phyloP scores from a whole-genome alignment of 2,888 invertebrate genomes.

The Drosophila nigritarsus region DNA sequence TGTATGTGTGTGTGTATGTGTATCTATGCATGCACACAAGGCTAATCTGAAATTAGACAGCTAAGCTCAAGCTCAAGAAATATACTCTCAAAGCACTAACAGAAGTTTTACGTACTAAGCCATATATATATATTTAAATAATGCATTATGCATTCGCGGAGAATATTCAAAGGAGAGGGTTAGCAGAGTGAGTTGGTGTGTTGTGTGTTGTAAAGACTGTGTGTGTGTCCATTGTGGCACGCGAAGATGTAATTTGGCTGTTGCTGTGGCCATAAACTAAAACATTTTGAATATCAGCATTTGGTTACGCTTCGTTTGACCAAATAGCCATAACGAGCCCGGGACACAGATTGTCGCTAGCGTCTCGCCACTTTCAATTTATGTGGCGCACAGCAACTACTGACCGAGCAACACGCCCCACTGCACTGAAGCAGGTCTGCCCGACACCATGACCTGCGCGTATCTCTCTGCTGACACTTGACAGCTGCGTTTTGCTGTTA shows the following conservation, averaged over 20 bases:
- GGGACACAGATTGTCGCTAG: constrained; percentile 54
- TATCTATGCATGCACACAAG: constrained; percentile 26
- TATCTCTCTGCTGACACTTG: constrained; percentile 9
- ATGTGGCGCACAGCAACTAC: constrained; percentile 39
- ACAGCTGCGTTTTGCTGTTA: constrained; percentile 4
- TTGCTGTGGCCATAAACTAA: constrained; percentile 67
- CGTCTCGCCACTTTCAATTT: constrained; percentile 26
- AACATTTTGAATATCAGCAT: constrained; percentile 77
- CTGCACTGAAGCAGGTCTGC: constrained; percentile 51
- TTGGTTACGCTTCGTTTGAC: constrained; percentile 77
- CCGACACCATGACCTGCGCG: constrained; percentile 49
- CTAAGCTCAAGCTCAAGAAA: constrained; percentile 49
- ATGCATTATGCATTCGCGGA: constrained; percentile 59
- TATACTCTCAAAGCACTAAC: constrained; percentile 33
- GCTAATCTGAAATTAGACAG: constrained; percentile 57
- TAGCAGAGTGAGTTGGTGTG: background rate
- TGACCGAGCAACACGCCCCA: constrained; percentile 42
- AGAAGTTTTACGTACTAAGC: constrained; percentile 20
- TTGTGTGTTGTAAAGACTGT: constrained; percentile 42
- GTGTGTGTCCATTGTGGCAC: constrained; percentile 48
- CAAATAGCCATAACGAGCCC: constrained; percentile 55
- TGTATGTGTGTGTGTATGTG: no score
- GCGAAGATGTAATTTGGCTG: constrained; percentile 75
- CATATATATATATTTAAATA: no score
- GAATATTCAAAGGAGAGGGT: background rate